Conservation (phyloP, 1,140 invertebrate genomes). For the Probaryconus sp. region DNA sequence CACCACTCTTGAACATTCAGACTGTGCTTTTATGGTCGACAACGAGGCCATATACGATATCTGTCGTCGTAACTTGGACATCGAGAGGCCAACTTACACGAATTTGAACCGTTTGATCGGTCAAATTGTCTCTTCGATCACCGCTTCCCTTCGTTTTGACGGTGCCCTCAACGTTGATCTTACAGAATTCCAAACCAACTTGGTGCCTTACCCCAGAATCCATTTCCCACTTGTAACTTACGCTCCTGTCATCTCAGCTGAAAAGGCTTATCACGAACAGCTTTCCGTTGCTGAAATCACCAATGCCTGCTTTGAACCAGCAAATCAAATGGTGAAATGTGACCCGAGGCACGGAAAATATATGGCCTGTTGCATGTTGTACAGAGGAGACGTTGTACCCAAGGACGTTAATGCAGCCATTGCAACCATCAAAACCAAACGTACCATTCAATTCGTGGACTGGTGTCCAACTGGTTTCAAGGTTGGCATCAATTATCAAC, state of each 20-base stretch:
- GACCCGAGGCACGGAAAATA: conserved; percentile 89
- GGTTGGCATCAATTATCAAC: conserved; percentile 81
- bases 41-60: conserved; percentile 87
- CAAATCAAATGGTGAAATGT: conserved; percentile 88
- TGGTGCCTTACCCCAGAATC: conserved; percentile 81
- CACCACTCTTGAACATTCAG: conserved; percentile 84
- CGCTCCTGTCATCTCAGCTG: conserved; percentile 80
- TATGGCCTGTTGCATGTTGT: conserved; percentile 93
- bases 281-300: conserved; percentile 82
- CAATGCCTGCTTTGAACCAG: conserved; percentile 84
- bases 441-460: conserved; percentile 89
- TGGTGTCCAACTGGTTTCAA: conserved; percentile 91
- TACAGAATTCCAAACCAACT: conserved; percentile 84
- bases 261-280: conserved; percentile 80
- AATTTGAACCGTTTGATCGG: conserved; percentile 82
- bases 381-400: conserved; percentile 80
- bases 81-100: conserved; percentile 83
- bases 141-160: conserved; percentile 77
- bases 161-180: conserved; percentile 67
- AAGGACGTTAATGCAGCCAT: conserved; percentile 90
- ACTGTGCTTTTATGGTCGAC: conserved; percentile 85
- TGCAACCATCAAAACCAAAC: conserved; percentile 92
- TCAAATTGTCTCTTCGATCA: conserved; percentile 82
- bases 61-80: conserved; percentile 81
- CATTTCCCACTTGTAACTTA: conserved; percentile 83